A percentile compares a stretch with the other conserved stretches of the same genome.
Conservation (phyloP, 2,113 vertebrate genomes). For the Miniopterus natalensis region DNA sequence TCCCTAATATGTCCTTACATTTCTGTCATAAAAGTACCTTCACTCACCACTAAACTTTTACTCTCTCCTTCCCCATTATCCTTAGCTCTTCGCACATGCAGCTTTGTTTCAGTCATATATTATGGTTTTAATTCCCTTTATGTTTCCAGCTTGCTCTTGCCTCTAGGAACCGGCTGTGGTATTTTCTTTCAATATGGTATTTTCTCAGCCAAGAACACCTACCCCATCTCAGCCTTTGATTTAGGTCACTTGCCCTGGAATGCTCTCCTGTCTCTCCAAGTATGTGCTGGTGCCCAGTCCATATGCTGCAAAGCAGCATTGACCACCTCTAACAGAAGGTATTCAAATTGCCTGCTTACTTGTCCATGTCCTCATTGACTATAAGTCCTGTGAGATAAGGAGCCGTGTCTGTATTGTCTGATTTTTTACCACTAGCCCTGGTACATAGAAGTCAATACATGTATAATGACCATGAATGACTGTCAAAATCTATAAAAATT, state of each 20-base stretch:
- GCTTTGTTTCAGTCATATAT: background rate
- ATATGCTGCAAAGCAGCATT: background rate
- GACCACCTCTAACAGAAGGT: background rate
- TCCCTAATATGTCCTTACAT: background rate
- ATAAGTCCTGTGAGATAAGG: background rate
- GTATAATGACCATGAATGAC: background rate
- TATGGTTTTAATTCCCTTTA: background rate
- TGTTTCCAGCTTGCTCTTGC: background rate
- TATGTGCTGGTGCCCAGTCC: background rate
- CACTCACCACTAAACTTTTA: background rate
- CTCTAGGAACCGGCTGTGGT: background rate
- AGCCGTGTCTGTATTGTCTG: background rate
- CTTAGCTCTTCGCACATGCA: background rate
- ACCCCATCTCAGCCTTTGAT: background rate
- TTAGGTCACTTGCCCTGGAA: background rate
- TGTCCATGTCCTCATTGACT: background rate
- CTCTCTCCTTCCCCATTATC: background rate
- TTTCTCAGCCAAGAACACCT: background rate
- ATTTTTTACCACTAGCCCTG: background rate
- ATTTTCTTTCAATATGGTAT: background rate
- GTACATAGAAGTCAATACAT: background rate
- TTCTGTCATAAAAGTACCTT: background rate
- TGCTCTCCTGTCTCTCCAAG: background rate
- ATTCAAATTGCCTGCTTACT: background rate
- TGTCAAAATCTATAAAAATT: background rate